Evolutionary conservation across 2,113 vertebrate genomes (phyloP).

Genomic region (Gavialis gangeticus): DNA sequence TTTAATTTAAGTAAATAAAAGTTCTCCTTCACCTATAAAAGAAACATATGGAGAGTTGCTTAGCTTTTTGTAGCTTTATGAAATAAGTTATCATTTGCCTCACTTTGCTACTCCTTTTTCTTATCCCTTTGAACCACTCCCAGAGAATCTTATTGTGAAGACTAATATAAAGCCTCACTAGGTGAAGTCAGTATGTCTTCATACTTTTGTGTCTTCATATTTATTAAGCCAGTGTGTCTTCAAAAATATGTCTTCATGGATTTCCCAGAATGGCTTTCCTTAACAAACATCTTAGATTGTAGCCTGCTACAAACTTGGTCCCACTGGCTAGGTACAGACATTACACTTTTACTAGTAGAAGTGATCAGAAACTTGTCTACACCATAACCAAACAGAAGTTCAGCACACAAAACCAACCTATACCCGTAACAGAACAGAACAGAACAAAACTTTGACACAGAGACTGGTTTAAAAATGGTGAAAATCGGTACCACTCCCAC

Average conservation of each 20-base stretch:
- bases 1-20: conserved; percentile 69
- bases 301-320: background rate
- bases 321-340: too few relatives aligned
- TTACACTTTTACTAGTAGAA: too few relatives aligned
- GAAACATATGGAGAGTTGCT: conserved; percentile 52
- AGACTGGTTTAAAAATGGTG: too few relatives aligned
- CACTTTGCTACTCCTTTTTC: conserved; percentile 42
- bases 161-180: conserved; percentile 56
- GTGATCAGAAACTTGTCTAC: too few relatives aligned
- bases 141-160: conserved; percentile 59
- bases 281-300: conserved; percentile 22
- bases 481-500: too few relatives aligned
- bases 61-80: conserved; percentile 64
- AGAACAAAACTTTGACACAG: too few relatives aligned
- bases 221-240: background rate
- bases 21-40: conserved; percentile 57
- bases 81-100: conserved; percentile 71
- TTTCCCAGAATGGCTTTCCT: conserved; percentile 45
- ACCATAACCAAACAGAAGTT: too few relatives aligned
- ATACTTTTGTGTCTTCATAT: background rate
- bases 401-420: too few relatives aligned
- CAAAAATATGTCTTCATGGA: background rate
- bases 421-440: too few relatives aligned
- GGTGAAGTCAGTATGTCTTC: conserved; percentile 23
- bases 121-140: conserved; percentile 29